A percentile compares a stretch with the other conserved stretches of the same genome.
phyloP scores from a whole-genome alignment of 1,140 invertebrate genomes.

The Bombus soroeensis region DNA sequence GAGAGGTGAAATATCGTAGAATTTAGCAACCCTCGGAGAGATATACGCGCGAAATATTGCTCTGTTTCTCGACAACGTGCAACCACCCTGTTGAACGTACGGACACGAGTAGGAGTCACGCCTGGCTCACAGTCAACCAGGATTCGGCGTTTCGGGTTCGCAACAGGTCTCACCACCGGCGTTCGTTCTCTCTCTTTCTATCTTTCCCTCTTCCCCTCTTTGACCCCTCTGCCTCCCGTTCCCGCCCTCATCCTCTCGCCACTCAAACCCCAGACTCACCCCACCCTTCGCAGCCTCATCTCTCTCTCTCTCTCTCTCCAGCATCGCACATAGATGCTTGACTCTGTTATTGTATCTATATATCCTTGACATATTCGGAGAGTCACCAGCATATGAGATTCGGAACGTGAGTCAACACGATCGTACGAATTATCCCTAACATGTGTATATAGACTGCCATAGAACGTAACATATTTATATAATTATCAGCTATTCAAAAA shows the following conservation, averaged over 20 bases:
- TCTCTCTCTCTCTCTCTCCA: slow-evolving; percentile 16
- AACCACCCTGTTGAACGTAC: slow-evolving; percentile 71
- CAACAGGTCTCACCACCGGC: slow-evolving; percentile 78
- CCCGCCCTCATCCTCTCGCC: slow-evolving; percentile 31
- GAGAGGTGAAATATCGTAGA: slow-evolving; percentile 1
- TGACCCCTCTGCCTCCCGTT: slow-evolving; percentile 45
- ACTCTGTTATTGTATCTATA: slow-evolving; percentile 24
- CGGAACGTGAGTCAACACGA: slow-evolving; percentile 17
- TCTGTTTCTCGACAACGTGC: slow-evolving; percentile 65
- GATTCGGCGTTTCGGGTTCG: slow-evolving; percentile 78
- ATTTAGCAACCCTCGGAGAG: slow-evolving; percentile 9
- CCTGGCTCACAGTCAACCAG: slow-evolving; percentile 75
- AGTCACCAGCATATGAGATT: slow-evolving; percentile 30
- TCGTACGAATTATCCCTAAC: not conserved
- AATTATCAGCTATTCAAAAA: no score
- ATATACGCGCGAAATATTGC: slow-evolving; percentile 37
- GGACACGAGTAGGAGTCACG: slow-evolving; percentile 75
- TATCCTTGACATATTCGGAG: slow-evolving; percentile 11
- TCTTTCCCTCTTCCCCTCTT: slow-evolving; percentile 32
- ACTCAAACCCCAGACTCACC: slow-evolving; percentile 26
- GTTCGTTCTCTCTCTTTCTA: slow-evolving; percentile 55
- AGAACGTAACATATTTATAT: not conserved
- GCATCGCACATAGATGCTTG: slow-evolving; percentile 39
- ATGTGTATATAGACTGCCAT: no score
- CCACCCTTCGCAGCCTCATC: not conserved